Evolutionary conservation across 2,113 vertebrate species (phyloP).

Genomic region (Macaca nemestrina): DNA sequence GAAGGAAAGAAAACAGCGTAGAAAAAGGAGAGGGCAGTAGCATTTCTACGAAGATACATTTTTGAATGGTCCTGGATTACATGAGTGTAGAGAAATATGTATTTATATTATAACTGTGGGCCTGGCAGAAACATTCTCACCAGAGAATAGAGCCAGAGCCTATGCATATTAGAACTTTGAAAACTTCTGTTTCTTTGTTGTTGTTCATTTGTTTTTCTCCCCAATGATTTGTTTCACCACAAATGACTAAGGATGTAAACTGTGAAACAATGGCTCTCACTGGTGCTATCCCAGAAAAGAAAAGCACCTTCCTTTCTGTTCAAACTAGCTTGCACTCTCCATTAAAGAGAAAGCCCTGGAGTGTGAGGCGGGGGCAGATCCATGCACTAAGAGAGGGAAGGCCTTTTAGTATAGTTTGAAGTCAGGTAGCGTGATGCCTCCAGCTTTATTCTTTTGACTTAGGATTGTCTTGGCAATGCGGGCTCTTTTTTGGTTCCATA

Average conservation of each 20-base stretch:
- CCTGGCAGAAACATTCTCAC: background rate
- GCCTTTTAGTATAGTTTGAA: too few species aligned
- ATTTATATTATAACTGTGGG: background rate
- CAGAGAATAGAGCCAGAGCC: background rate
- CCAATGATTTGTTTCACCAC: background rate
- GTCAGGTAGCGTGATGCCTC: too few species aligned
- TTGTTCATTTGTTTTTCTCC: background rate
- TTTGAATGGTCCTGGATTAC: background rate
- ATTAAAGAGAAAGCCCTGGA: background rate
- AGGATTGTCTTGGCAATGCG: too few species aligned
- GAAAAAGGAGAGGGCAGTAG: background rate
- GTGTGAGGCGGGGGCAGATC: background rate
- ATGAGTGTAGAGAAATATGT: background rate
- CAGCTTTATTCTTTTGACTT: too few species aligned
- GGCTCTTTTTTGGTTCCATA: too few species aligned
- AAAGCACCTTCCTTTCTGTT: background rate
- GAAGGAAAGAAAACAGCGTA: background rate
- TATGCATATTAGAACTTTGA: background rate
- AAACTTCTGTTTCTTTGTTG: background rate
- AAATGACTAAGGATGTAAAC: background rate
- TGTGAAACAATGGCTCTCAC: background rate
- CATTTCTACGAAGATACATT: background rate
- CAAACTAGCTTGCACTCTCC: background rate
- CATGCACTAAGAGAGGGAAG: background rate
- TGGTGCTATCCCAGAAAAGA: background rate